phyloP scores from a whole-genome alignment of 2,797 vertebrate genomes.

The Hyperoplus immaculatus region DNA sequence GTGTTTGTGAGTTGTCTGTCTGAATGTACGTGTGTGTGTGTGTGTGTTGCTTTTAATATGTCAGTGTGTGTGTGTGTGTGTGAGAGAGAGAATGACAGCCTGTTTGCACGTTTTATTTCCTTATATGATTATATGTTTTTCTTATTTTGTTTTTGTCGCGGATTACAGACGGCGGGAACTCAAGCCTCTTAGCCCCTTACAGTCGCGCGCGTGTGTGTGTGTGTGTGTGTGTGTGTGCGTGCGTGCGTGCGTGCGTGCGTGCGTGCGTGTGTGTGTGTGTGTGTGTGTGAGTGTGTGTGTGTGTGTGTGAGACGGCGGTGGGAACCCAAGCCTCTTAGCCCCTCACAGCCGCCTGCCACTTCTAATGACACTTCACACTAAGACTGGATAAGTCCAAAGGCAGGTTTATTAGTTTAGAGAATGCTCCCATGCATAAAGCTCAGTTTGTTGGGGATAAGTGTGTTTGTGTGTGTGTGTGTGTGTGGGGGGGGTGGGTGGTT shows the following conservation, averaged over 20 bases:
- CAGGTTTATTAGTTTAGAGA: conserved; percentile 80
- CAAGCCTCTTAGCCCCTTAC: conserved; percentile 75
- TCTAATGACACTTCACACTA: conserved; percentile 82
- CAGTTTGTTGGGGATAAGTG: conserved; percentile 23
- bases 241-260: no score
- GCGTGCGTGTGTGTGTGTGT: no score
- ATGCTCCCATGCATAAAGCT: conserved; percentile 70
- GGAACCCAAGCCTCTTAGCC: conserved; percentile 14
- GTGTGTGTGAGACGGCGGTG: background rate
- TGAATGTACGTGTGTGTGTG: conserved; percentile 4
- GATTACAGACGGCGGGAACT: conserved; percentile 77
- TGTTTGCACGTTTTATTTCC: conserved; percentile 65
- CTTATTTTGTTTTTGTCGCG: conserved; percentile 71
- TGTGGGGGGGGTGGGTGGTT: conserved; percentile 29
- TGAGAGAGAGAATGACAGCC: conserved; percentile 19
- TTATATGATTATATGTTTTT: conserved; percentile 60
- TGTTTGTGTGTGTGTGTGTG: conserved; percentile 30
- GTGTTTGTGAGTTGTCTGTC: no score
- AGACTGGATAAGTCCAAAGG: conserved; percentile 76
- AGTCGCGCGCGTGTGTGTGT: conserved; percentile 27
- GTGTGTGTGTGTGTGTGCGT: no score
- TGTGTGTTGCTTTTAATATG: background rate
- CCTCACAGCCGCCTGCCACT: conserved; percentile 77
- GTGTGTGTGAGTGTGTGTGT: no score
- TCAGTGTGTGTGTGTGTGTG: background rate